Evolutionary conservation across 2,888 invertebrate species (phyloP), one percentile per base, ranked within the genome.

Genomic region (Ophion costatus): DNA sequence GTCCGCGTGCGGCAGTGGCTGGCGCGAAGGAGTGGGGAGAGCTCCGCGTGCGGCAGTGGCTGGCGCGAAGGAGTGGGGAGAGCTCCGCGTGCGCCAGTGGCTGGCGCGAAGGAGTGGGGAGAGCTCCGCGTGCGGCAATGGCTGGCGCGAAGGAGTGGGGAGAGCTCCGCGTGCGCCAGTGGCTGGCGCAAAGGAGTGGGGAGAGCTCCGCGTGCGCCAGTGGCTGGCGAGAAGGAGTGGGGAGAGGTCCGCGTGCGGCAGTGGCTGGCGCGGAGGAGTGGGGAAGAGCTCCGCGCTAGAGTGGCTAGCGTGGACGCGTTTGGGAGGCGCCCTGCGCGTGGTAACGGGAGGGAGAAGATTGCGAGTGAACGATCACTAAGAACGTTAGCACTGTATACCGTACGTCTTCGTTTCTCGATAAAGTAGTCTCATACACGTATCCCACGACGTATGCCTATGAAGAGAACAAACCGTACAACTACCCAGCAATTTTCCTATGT

Each of bases 401-500:
- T 38, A 6, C 22, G 14, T 17, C 7, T 38, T 59, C 14, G 38
- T 73, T 22, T 11, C 17, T 57, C 6, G 33, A 17, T 22, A 20
- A 61, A 61, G 33, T 9, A 20, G n/a, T 14, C 20, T 45, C 11
- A 45, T 17, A 45, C 6, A 45, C 22, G 29, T 17, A 17, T 24
- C 24, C 17, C n/a, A 14, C 6, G 20, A 45, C 64, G 51, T 51
- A 75, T 51, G 63, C 0, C 67, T 22, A 42, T 24, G 63, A 75
- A 29, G 61, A 29, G 64, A 64, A 51, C 45, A 22, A 45, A n/a
- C 24, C 11, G n/a, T 29, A 42, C 51, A 11, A 64, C 10, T 10
- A 42, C 24, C 24, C 20, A 57, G 45, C 38, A 59, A 77, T 67
- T 61, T 67, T 59, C 67, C 17, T 59, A 67, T 67, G 56, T 57